phyloP scores from a whole-genome alignment of 2,797 vertebrate genomes.

The Semaprochilodus insignis region DNA sequence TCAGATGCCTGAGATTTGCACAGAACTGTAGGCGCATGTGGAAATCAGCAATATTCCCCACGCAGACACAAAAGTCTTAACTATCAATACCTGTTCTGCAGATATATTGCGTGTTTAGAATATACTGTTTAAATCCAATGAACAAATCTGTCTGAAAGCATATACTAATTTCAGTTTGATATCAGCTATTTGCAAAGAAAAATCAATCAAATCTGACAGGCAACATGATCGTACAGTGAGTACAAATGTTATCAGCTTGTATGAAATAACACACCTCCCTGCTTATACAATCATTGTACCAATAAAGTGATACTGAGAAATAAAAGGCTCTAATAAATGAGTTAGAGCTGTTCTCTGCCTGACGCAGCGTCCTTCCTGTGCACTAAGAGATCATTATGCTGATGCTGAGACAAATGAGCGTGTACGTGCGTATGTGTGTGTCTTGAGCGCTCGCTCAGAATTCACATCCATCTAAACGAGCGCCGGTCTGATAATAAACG shows the following conservation, averaged over 20 bases:
- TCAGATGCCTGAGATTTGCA: no score
- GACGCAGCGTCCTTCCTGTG: conserved; percentile 56
- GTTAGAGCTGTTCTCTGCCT: conserved; percentile 52
- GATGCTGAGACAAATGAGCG: conserved; percentile 58
- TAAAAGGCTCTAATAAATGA: conserved; percentile 63
- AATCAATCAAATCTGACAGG: conserved; percentile 50
- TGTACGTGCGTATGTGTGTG: conserved; percentile 27
- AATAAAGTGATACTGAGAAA: conserved; percentile 59
- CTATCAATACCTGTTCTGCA: neutral
- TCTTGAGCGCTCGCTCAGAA: conserved; percentile 56
- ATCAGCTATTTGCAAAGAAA: conserved; percentile 37
- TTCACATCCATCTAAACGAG: conserved; percentile 60
- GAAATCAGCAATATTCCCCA: neutral
- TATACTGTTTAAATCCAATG: conserved; percentile 24
- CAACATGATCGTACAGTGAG: conserved; percentile 52
- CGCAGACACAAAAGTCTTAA: neutral
- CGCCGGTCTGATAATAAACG: conserved; percentile 59
- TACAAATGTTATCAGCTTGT: conserved; percentile 54
- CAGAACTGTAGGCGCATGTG: no score
- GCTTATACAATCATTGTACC: conserved; percentile 57
- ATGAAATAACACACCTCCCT: conserved; percentile 56
- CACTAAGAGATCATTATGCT: conserved; percentile 60
- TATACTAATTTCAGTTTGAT: conserved; percentile 49
- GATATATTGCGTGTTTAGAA: neutral
- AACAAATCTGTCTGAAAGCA: conserved; percentile 32